These are phyloP conservation scores for Silurus lanzhouensis DNA, from an alignment of 2,797 vertebrate genomes.

Conservation along the genomic window DNA sequence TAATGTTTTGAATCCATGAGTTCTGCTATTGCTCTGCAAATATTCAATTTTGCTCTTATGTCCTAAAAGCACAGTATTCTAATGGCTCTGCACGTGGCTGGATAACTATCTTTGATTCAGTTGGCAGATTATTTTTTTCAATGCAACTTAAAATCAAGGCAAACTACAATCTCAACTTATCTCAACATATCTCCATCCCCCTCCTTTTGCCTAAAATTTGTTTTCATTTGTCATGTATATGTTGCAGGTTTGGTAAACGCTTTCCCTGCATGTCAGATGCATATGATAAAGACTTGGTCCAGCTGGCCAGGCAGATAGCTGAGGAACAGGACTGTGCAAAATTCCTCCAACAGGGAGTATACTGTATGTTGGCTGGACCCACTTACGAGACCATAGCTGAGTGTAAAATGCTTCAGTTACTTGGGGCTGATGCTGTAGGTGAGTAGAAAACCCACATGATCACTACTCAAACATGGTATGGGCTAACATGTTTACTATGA, in stretches of 20 bases:
- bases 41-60: not conserved
- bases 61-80: not conserved
- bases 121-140: not conserved
- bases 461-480: not conserved
- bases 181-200: not conserved
- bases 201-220: not conserved
- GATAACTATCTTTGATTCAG: not conserved
- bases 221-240: slow-evolving; percentile 21
- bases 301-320: slow-evolving; percentile 65
- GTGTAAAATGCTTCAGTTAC: slow-evolving; percentile 69
- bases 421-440: slow-evolving; percentile 85
- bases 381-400: slow-evolving; percentile 82
- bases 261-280: slow-evolving; percentile 87
- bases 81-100: not conserved
- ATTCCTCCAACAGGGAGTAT: slow-evolving; percentile 78
- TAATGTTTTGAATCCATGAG: not conserved
- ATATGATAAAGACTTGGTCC: slow-evolving; percentile 72
- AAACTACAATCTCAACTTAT: not conserved
- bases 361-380: slow-evolving; percentile 81
- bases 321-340: slow-evolving; percentile 67
- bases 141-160: not conserved
- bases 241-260: slow-evolving; percentile 79
- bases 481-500: no score
- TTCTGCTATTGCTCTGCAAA: not conserved
- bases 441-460: slow-evolving; percentile 50